Percentiles rank a stretch among this genome's conserved stretches.
These are phyloP conservation scores for Tiliacea aurago DNA, from an alignment of 2,888 invertebrate species.

Conservation along the genomic window DNA sequence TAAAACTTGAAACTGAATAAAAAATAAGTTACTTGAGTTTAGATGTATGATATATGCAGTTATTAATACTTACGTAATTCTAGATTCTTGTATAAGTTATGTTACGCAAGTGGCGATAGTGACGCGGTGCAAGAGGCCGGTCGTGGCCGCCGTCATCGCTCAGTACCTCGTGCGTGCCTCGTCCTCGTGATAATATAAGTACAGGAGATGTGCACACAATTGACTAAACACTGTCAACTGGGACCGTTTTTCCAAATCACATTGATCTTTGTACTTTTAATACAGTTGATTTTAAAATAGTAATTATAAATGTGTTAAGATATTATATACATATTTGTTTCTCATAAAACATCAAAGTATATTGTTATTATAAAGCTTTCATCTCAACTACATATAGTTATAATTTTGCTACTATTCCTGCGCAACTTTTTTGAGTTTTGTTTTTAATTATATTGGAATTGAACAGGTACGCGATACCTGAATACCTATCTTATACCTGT, in stretches of 20 bases:
- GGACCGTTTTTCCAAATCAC: conserved; percentile 81
- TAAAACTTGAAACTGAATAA: conserved; percentile 90
- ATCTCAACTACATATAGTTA: conserved; percentile 61
- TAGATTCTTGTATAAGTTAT: conserved; percentile 87
- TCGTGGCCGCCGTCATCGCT: conserved; percentile 65
- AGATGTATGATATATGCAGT: conserved; percentile 90
- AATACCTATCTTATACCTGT: conserved; percentile 53
- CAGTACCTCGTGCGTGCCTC: conserved; percentile 79
- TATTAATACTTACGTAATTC: conserved; percentile 89
- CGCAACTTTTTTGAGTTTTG: conserved; percentile 67
- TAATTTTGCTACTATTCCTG: conserved; percentile 67
- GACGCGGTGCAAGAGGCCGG: conserved; percentile 71
- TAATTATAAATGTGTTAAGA: conserved; percentile 78
- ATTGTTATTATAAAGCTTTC: conserved; percentile 53
- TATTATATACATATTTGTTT: conserved; percentile 77
- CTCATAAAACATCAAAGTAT: conserved; percentile 60
- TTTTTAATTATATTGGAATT: conserved; percentile 67
- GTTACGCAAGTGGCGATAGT: conserved; percentile 74
- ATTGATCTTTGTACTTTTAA: conserved; percentile 80
- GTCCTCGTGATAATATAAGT: conserved; percentile 86
- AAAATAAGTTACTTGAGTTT: conserved; percentile 90
- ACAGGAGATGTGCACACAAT: conserved; percentile 84
- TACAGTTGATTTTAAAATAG: conserved; percentile 75
- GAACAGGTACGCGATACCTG: conserved; percentile 51
- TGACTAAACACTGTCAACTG: conserved; percentile 72